Base-by-base conservation (phyloP, 2,113 vertebrate genomes). In the Podilymbus podiceps region DNA sequence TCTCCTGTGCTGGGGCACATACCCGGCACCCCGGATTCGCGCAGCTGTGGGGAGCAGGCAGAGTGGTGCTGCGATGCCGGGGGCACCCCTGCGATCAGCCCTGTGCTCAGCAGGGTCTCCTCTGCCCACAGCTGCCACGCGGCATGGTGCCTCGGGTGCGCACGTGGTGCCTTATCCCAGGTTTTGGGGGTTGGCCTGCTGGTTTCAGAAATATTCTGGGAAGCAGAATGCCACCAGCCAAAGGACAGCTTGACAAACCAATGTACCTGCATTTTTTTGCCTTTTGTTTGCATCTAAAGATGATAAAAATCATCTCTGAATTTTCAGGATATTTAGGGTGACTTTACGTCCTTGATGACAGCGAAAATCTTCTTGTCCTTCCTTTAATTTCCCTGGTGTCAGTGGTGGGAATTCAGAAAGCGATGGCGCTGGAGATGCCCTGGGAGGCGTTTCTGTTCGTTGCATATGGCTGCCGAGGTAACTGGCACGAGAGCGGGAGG, bases 11-110 rank as follows among this genome's bases (percentile, higher is more conserved):
- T 55, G 35, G 42, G 25, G 22, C 33, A 40, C 0, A 0, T 1
- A 0, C 42, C 75, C 55, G 40, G 47, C 40, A 4, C 20, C 53
- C 28, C 1, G 6, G 40, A 23, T 55, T 21, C 5, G 0, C 24
- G 71, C 47, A 40, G 62, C 71, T 40, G 23, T 52, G 23, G 33
- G 19, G 23, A 72, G 18, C 24, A 78, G 44, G 33, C 27, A 46
- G 52, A 33, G 25, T 3, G 1, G 11, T 78, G 58, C 50, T 74
- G 10, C 0, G 1, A 17, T 50, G 40, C n/a, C 49, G 30, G 53
- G 47, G 47, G 12, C 21, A 22, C 2, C 9, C 49, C 14, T 44
- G 9, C 12, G 27, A 52, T 31, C 12, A 58, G 46, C 30, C 16
- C 22, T 30, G 16, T 56, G 17, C 15, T 74, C 38, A 19, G 17